Percentiles rank a stretch among this genome's conserved stretches.
Conservation (phyloP, 2,888 invertebrate species). For the Rhaphigaster nebulosa region DNA sequence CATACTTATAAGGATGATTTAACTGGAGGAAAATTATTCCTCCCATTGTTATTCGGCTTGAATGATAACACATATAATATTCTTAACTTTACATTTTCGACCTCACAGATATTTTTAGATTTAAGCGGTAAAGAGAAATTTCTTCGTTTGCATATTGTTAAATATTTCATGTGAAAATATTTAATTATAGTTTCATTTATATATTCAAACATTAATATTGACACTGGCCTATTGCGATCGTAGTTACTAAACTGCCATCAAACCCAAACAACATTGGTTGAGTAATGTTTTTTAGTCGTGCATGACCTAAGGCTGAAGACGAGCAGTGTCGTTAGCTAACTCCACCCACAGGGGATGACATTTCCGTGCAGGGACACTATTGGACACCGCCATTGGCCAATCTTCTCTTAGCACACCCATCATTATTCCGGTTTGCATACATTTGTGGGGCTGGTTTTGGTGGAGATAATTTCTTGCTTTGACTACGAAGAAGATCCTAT, state of each 20-base stretch:
- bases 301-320: neutral
- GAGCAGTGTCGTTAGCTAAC: conserved; percentile 18
- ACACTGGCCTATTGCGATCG: neutral
- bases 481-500: neutral
- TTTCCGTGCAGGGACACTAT: conserved; percentile 22
- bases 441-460: neutral
- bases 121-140: neutral
- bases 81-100: neutral
- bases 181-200: neutral
- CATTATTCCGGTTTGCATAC: conserved; percentile 7
- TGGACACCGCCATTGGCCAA: conserved; percentile 4
- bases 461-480: neutral
- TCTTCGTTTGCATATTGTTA: neutral
- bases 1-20: too few species aligned
- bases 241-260: neutral
- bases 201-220: neutral
- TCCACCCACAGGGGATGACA: conserved; percentile 22
- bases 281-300: neutral
- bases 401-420: neutral
- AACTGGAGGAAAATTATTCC: too few species aligned
- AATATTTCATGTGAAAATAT: neutral
- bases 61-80: too few species aligned
- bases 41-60: too few species aligned
- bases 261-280: neutral
- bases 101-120: too few species aligned